These are phyloP conservation scores for Cathartes aura DNA, from an alignment of 2,113 vertebrate genomes.

Conservation along the genomic window DNA sequence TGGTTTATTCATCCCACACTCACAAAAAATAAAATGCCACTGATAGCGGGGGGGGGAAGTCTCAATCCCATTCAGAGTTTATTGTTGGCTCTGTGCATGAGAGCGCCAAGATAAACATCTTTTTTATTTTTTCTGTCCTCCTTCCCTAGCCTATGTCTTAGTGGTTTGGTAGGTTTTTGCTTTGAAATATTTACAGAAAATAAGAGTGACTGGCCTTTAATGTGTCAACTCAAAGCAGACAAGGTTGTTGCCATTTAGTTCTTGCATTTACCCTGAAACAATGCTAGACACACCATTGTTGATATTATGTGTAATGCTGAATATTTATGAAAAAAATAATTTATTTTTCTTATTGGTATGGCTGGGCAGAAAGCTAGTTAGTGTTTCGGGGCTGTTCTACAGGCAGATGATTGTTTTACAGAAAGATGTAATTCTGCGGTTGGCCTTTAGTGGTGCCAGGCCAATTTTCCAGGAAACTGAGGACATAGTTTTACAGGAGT, in stretches of 20 bases:
- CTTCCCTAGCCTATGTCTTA: not conserved
- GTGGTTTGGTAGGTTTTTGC: not conserved
- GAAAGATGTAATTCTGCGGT: not conserved
- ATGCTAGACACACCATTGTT: not conserved
- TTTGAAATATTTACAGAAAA: not conserved
- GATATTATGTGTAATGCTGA: not conserved
- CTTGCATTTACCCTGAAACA: accelerated
- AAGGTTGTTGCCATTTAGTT: not conserved
- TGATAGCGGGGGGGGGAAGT: not conserved
- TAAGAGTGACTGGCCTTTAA: not conserved
- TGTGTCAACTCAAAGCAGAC: not conserved
- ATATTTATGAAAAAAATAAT: not conserved
- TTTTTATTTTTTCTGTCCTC: too few species aligned
- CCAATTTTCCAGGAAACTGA: not conserved
- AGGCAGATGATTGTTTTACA: not conserved
- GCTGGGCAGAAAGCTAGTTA: not conserved
- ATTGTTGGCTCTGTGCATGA: not conserved
- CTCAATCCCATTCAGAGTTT: not conserved
- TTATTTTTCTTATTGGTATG: not conserved
- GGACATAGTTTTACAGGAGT: not conserved
- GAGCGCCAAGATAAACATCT: not conserved
- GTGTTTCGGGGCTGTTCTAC: not conserved
- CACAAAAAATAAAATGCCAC: not conserved
- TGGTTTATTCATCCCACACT: not conserved
- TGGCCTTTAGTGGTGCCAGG: not conserved